These are phyloP conservation scores for Botia kubotai DNA, from an alignment of 2,797 vertebrate genomes.

Conservation along the genomic window DNA sequence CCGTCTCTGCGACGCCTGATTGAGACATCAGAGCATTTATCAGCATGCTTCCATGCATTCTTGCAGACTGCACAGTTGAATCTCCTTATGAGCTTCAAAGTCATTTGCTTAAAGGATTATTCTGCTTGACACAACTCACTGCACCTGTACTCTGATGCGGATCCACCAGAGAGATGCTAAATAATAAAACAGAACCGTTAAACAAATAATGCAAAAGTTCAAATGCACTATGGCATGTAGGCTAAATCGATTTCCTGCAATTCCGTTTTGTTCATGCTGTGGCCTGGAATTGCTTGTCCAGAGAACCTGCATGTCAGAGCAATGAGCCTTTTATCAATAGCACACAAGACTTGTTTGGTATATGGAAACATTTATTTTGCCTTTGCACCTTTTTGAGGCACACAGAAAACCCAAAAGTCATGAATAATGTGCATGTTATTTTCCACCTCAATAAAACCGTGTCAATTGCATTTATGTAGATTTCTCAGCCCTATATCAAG, in stretches of 20 bases:
- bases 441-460: no score
- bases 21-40: constrained; percentile 5
- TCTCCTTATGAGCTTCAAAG: constrained; percentile 19
- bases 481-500: no score
- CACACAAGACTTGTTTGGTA: constrained; percentile 7
- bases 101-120: constrained; percentile 44
- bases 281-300: constrained; percentile 41
- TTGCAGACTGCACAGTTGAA: neutral
- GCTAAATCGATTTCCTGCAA: constrained; percentile 37
- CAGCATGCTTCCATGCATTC: no score
- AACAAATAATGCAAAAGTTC: constrained; percentile 39
- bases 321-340: constrained; percentile 24
- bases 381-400: constrained; percentile 17
- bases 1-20: constrained; percentile 1
- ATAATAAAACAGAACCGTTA: constrained; percentile 37
- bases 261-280: constrained; percentile 20
- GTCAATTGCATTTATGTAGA: no score
- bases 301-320: constrained; percentile 33
- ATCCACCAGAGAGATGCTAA: constrained; percentile 42
- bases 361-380: constrained; percentile 45
- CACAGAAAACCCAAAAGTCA: no score
- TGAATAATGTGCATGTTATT: no score
- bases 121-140: constrained; percentile 29
- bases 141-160: constrained; percentile 24
- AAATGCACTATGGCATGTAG: constrained; percentile 5